Evolutionary conservation across 1,140 invertebrate species (phyloP), one percentile per base, ranked within the genome.

Genomic region (Parapsyche elsis): DNA sequence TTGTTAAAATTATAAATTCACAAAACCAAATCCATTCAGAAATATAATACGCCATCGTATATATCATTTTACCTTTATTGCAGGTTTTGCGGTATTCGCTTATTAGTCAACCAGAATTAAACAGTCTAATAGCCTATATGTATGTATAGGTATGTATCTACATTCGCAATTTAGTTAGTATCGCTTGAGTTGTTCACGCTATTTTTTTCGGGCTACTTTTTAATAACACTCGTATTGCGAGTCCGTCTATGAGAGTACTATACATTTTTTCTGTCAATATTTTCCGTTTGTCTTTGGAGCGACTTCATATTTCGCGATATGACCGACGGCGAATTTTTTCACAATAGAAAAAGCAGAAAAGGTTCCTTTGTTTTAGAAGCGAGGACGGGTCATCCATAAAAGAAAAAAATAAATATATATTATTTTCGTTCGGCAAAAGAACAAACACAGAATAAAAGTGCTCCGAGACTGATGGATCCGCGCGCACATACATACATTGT

Each of bases 321-420:
- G 57, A 67, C 64, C 24, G 64, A 67, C 64, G 64, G 24, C 23
- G 24, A 24, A 24, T 67, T 67, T 67, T 67, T 30, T 67, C 64
- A 67, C 21, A 67, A 26, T 26, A 26, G 24, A 67, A 26, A 67
- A 67, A 12, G 24, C 23, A 24, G 64, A 67, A 67, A 67, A 67
- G 64, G 64, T 67, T 67, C 64, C 21, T 67, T 67, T 67, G 64
- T 67, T 23, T 67, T 12, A 67, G 64, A 61, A 67, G 64, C 14
- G 24, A 67, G 24, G 64, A 67, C 64, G 64, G 64, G 64, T 67
- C 64, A 67, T 67, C 64, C 23, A 24, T 67, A 67, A 67, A 67
- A 67, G 24, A 30, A 67, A 61, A 61, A 61, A 61, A 61, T 61
- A 21, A 16, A 21, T 61, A 61, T 61, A 19, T 61, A 61, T 61